phyloP scores from a whole-genome alignment of 2,113 vertebrate species.

The Asarcornis scutulata region DNA sequence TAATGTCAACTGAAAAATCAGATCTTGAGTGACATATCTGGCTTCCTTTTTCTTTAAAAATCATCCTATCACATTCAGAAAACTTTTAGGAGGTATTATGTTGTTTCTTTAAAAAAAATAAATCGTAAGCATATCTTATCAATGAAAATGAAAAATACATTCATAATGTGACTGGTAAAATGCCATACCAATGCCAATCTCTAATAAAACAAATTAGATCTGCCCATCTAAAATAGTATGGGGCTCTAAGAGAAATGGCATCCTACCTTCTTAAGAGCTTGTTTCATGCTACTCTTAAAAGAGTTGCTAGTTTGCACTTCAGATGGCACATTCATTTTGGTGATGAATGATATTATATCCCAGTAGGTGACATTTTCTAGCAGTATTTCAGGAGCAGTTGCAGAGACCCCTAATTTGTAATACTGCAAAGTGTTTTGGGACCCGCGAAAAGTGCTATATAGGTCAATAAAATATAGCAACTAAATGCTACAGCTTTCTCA shows the following conservation, averaged over 20 bases:
- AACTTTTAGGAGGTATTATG: background rate
- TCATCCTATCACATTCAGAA: background rate
- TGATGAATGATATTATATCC: background rate
- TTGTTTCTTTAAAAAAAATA: background rate
- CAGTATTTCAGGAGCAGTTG: constrained; percentile 23
- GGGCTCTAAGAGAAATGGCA: background rate
- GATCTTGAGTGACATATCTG: background rate
- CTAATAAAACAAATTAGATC: background rate
- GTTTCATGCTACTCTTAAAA: background rate
- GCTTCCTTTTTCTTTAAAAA: background rate
- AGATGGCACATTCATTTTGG: background rate
- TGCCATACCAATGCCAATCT: background rate
- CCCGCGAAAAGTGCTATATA: background rate
- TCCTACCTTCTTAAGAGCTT: background rate
- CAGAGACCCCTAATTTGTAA: constrained; percentile 39
- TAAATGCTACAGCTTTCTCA: constrained; percentile 33
- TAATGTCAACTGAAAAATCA: constrained; percentile 18
- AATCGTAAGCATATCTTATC: background rate
- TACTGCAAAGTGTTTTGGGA: background rate
- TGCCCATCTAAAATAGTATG: accelerated
- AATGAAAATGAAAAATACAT: background rate
- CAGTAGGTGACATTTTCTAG: constrained; percentile 26
- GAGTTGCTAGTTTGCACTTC: constrained; percentile 26
- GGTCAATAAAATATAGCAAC: constrained; percentile 48
- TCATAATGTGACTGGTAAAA: background rate